Evolutionary conservation across 2,113 vertebrate genomes (phyloP).

Genomic region (Tachysurus fulvidraco): DNA sequence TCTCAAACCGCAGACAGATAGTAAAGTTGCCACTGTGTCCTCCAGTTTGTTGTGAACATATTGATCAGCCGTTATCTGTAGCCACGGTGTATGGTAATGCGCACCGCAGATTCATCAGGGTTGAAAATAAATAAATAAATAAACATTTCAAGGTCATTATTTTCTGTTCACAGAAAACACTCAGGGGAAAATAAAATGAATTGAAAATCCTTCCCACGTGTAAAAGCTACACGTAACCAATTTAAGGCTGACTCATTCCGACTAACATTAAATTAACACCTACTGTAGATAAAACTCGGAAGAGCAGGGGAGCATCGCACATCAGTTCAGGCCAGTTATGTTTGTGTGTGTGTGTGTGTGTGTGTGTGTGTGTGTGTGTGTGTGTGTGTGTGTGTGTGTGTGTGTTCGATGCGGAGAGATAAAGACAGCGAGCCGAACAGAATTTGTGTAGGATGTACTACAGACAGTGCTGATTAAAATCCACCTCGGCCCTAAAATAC

Average conservation of each 20-base stretch:
- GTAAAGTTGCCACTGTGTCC: neutral
- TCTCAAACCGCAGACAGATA: neutral
- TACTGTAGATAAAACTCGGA: neutral
- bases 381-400: slow-evolving; percentile 26
- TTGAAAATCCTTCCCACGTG: neutral
- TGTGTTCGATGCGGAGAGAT: neutral
- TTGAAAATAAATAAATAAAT: neutral
- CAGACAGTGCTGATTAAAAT: slow-evolving; percentile 32
- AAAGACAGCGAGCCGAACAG: slow-evolving; percentile 18
- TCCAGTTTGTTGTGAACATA: neutral
- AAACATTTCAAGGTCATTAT: slow-evolving; percentile 34
- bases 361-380: slow-evolving; percentile 20
- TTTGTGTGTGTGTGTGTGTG: slow-evolving; percentile 36
- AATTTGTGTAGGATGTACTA: slow-evolving; percentile 46
- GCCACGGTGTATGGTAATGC: neutral
- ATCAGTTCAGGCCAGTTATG: neutral
- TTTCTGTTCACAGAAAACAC: neutral
- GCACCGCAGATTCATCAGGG: neutral
- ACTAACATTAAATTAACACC: slow-evolving; percentile 12
- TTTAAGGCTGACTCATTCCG: slow-evolving; percentile 10
- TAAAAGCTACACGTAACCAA: neutral
- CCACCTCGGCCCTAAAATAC: slow-evolving; percentile 14
- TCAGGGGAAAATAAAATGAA: neutral
- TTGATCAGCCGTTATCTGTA: neutral
- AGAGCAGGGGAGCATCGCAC: neutral